Evolutionary conservation across 2,113 vertebrate genomes (phyloP), one percentile per base, ranked within the genome.

Genomic region (Myocastor coypus): DNA sequence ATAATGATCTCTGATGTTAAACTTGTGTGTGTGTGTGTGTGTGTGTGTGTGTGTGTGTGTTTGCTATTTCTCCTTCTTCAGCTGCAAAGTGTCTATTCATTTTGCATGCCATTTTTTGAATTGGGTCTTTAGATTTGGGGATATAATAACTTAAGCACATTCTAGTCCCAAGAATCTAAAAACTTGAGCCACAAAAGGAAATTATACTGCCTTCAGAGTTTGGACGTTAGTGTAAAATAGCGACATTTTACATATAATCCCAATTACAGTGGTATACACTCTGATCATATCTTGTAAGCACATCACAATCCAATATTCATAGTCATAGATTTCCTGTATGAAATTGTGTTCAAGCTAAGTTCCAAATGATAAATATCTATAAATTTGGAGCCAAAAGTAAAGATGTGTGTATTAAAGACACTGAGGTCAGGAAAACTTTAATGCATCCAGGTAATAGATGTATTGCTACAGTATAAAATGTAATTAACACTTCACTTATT

Each of bases 401-500:
- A 66, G 11, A 64, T 8, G 20, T 66, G 2, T 19, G 7, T 42
- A 61, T 4, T 22, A 30, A 91, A 2, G 34, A 42, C 19, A 50
- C 37, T 32, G 59, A 87, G 50, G 34, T 87, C 16, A 46, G 71
- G 26, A 68, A 80, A 88, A 81, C 68, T 42, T 34, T 55, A 89
- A 91, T 26, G 50, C 83, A 12, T 55, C 7, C 55, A 73, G 22
- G 14, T 63, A 66, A 22, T 50, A 66, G 22, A 26, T 6, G 6
- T 22, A 63, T 83, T 71, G 37, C 59, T 55, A 20, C 20, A 32
- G 20, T 20, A 28, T 42, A n/a, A 88, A 84, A 32, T 52, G 82
- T 26, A 7, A n/a, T 80, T 92, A 66, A 64, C 69, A 78, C 22
- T 96, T 92, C 83, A 68, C 82, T 78, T 86, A 68, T 55, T 96